These are phyloP conservation scores for Agrochola litura DNA, from an alignment of 2,888 invertebrate species.

Conservation along the genomic window DNA sequence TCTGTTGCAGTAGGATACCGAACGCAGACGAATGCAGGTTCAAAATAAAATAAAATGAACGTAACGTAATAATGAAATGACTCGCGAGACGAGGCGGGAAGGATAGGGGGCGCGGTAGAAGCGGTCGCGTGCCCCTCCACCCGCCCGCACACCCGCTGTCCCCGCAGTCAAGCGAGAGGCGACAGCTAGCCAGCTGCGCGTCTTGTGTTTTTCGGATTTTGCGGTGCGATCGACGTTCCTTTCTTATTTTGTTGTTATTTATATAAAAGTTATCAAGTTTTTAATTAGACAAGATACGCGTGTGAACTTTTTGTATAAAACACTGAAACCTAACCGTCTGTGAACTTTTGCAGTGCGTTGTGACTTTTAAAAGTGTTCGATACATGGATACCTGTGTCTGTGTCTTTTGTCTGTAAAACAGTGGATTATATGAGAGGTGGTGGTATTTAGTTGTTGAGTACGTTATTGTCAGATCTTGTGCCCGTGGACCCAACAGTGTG, in stretches of 20 bases:
- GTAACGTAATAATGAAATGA: conserved; percentile 84
- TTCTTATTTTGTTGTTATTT: conserved; percentile 80
- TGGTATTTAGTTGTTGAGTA: conserved; percentile 81
- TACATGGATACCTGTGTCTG: conserved; percentile 87
- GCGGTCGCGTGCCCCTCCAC: conserved; percentile 77
- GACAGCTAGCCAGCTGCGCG: conserved; percentile 86
- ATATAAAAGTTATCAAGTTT: conserved; percentile 79
- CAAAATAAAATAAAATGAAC: conserved; percentile 85
- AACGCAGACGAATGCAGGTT: conserved; percentile 68
- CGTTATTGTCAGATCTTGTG: conserved; percentile 82
- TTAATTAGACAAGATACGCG: conserved; percentile 76
- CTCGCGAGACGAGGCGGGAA: conserved; percentile 84
- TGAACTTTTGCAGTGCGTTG: conserved; percentile 77
- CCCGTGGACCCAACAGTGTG: conserved; percentile 84
- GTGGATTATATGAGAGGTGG: conserved; percentile 85
- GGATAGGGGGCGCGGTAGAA: conserved; percentile 82
- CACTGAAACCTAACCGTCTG: conserved; percentile 62
- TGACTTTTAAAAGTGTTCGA: conserved; percentile 79
- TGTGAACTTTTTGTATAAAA: conserved; percentile 77
- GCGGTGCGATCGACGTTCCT: conserved; percentile 87
- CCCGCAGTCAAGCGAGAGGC: conserved; percentile 86
- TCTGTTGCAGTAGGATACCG: conserved; percentile 57
- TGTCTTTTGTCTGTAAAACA: conserved; percentile 88
- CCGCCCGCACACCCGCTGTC: conserved; percentile 74
- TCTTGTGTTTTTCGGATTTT: conserved; percentile 89